These are phyloP conservation scores for Parnassius smintheus DNA, from an alignment of 2,888 invertebrate species.

Conservation along the genomic window DNA sequence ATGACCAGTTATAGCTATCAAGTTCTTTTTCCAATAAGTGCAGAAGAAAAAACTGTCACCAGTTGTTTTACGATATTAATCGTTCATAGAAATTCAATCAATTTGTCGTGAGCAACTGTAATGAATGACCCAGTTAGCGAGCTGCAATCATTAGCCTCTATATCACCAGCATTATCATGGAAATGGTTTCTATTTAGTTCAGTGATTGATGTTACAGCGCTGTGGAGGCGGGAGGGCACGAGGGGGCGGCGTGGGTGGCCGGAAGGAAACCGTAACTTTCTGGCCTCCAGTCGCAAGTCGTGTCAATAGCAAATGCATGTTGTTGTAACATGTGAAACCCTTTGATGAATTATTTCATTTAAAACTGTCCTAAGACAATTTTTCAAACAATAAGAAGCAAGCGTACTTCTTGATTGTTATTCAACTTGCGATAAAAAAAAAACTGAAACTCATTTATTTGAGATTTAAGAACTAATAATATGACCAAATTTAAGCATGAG, in stretches of 20 bases:
- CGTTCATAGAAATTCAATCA: constrained; percentile 11
- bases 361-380: too few relatives aligned
- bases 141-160: constrained; percentile 27
- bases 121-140: constrained; percentile 24
- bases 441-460: too few relatives aligned
- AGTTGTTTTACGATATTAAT: not conserved
- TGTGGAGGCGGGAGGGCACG: constrained; percentile 52
- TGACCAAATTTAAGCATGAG: too few relatives aligned
- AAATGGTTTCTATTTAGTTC: constrained; percentile 56
- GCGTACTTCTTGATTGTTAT: too few relatives aligned
- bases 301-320: constrained; percentile 15
- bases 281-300: constrained; percentile 41
- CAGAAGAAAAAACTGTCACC: too few relatives aligned
- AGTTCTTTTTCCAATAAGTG: too few relatives aligned
- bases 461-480: too few relatives aligned
- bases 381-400: too few relatives aligned
- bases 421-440: too few relatives aligned
- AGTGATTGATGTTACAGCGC: constrained; percentile 58
- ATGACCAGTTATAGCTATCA: too few relatives aligned
- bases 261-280: constrained; percentile 70
- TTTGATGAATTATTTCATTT: not conserved
- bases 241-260: constrained; percentile 67
- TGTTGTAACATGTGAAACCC: constrained; percentile 8
- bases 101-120: constrained; percentile 24
- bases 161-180: constrained; percentile 45